A percentile compares a stretch with the other conserved stretches of the same genome.
Evolutionary conservation across 2,113 vertebrate species (phyloP).

Genomic region (Heloderma charlesbogerti): DNA sequence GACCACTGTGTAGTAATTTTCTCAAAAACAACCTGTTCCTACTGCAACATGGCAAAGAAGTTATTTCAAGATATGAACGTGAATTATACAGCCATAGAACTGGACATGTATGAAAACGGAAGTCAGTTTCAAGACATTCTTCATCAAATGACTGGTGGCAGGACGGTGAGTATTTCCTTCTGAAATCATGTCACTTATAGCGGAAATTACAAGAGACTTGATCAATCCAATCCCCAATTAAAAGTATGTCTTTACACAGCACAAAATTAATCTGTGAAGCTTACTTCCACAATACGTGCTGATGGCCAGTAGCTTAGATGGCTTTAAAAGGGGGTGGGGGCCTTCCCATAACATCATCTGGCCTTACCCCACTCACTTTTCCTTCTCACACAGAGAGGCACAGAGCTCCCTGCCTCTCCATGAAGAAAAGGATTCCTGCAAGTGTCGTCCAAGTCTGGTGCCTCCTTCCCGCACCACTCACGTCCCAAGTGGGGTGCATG

Average conservation of each 20-base stretch:
- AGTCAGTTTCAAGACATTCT: constrained; percentile 87
- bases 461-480: too few relatives aligned
- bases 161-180: constrained; percentile 83
- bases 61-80: constrained; percentile 89
- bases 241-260: neutral
- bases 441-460: too few relatives aligned
- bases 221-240: neutral
- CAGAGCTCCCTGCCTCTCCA: too few relatives aligned
- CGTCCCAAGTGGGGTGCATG: too few relatives aligned
- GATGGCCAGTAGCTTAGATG: neutral
- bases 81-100: constrained; percentile 87
- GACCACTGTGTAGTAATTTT: constrained; percentile 95
- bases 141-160: constrained; percentile 87
- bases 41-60: constrained; percentile 93
- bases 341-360: too few relatives aligned
- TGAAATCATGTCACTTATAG: neutral
- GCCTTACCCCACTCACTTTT: too few relatives aligned
- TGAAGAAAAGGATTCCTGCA: too few relatives aligned
- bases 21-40: constrained; percentile 93
- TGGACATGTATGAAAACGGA: constrained; percentile 87
- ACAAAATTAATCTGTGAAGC: neutral
- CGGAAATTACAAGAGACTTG: neutral
- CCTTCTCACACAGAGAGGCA: too few relatives aligned
- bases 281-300: too few relatives aligned
- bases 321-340: too few relatives aligned